Base-by-base conservation (phyloP, 2,888 invertebrate species). In the Dasypogon diadema region DNA sequence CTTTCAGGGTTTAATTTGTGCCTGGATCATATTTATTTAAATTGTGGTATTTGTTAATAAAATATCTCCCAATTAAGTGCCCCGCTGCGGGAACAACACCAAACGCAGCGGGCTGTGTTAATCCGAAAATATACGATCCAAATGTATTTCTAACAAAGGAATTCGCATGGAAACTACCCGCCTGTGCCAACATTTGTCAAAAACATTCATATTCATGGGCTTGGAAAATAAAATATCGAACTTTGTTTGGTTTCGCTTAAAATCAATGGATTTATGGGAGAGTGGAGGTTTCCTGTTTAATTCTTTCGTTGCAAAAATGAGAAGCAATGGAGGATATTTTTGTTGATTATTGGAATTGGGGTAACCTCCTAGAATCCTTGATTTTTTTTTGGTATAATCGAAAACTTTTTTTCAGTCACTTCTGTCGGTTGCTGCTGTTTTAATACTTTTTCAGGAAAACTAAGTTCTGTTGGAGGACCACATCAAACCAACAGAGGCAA, bases 11-110 rank as follows among this genome's bases (percentile, higher is more conserved):
- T 24, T 24, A 56, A 24, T 56, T 56, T 6, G 12, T 24, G 26
- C 56, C n/a, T 8, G 26, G 26, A 60, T 37, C 60, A 60, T 60
- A 60, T 60, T 60, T 34, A 37, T 37, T 60, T 37, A 34, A 60
- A 60, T 10, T 60, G 37, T 16, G 60, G 60, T 34, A 60, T 60
- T 60, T 60, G 16, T 60, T 58, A 58, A 60, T 37, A 60, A 60
- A 60, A 60, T 37, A 60, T 37, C 37, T 58, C 30, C 30, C 58
- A 58, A 58, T 58, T 58, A 58, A 58, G 58, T 10, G 21, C 37
- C n/a, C 60, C 60, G 12, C 18, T 37, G 37, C 14, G 4, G n/a
- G 1, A 16, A 21, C 16, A 2, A 3, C 2, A 6, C 12, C 3
- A 21, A 51, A 34, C 18, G 4, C 8, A 60, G 18, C 18, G 60